phyloP scores from a whole-genome alignment of 1,140 invertebrate species.

The Drosophila ambigua region DNA sequence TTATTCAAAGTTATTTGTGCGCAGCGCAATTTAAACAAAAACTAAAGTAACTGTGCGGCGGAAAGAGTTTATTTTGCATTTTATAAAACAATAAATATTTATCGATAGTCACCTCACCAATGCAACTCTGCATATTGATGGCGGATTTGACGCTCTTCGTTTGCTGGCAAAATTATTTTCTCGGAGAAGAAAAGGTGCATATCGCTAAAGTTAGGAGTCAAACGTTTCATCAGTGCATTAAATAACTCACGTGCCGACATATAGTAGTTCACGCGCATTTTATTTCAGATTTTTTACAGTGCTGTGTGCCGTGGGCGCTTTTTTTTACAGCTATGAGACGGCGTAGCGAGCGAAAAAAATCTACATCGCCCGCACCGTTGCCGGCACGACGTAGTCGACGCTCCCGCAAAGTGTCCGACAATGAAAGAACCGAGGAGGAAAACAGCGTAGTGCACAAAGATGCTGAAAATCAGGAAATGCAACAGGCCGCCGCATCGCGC shows the following conservation, averaged over 20 bases:
- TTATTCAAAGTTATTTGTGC: background rate
- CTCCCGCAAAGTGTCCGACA: conserved; percentile 62
- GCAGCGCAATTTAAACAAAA: no score
- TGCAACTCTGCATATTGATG: conserved; percentile 69
- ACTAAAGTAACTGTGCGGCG: no score
- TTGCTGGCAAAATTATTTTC: conserved; percentile 61
- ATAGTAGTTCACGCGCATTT: conserved; percentile 44
- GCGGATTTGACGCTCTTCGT: conserved; percentile 75
- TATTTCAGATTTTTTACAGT: conserved; percentile 49
- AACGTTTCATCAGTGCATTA: conserved; percentile 21
- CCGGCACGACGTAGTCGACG: conserved; percentile 71
- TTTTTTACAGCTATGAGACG: conserved; percentile 70
- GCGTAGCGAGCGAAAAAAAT: conserved; percentile 81
- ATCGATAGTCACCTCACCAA: conserved; percentile 32
- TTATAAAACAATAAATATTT: background rate
- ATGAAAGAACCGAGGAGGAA: conserved; percentile 66
- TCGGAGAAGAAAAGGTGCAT: conserved; percentile 41
- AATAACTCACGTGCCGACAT: conserved; percentile 16
- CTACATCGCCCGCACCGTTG: conserved; percentile 70
- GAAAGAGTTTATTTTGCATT: no score
- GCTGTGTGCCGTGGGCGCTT: conserved; percentile 23
- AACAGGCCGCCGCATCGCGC: conserved; percentile 15
- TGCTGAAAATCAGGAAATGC: conserved; percentile 28
- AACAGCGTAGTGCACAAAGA: conserved; percentile 40
- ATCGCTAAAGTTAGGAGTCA: conserved; percentile 13